These are phyloP conservation scores for Sinopyrophorus schimmeli DNA, from an alignment of 2,888 invertebrate species.

Conservation along the genomic window DNA sequence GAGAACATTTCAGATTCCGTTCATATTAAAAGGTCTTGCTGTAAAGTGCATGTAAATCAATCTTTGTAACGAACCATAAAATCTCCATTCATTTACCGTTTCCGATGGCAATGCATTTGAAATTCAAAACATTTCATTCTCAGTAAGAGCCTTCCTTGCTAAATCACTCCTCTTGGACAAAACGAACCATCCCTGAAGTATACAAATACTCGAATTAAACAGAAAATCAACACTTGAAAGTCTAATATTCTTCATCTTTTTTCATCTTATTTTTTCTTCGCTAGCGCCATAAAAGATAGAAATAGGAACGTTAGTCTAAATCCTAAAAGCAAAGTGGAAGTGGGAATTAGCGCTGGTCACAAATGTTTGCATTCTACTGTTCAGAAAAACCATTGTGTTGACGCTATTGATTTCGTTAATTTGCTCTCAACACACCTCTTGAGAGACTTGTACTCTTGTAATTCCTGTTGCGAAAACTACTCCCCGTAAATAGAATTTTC, in stretches of 20 bases:
- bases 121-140: constrained; percentile 55
- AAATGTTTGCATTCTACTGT: constrained; percentile 24
- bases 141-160: constrained; percentile 50
- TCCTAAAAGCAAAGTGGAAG: constrained; percentile 22
- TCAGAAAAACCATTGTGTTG: constrained; percentile 22
- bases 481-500: neutral
- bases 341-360: constrained; percentile 30
- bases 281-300: neutral
- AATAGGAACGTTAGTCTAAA: constrained; percentile 5
- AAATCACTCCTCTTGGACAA: constrained; percentile 43
- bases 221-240: constrained; percentile 40
- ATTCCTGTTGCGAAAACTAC: neutral
- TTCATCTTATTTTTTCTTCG: constrained; percentile 8
- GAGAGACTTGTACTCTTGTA: constrained; percentile 15
- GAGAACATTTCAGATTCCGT: too few species aligned
- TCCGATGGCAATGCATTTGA: constrained; percentile 46
- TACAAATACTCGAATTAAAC: constrained; percentile 49
- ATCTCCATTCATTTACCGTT: constrained; percentile 45
- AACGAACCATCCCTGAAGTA: constrained; percentile 39
- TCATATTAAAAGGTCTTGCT: constrained; percentile 10
- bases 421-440: constrained; percentile 21
- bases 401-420: constrained; percentile 29
- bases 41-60: constrained; percentile 42
- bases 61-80: constrained; percentile 43
- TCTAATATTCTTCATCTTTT: constrained; percentile 31